Conservation (phyloP, 2,797 vertebrate genomes). For the Sciurus vulgaris region DNA sequence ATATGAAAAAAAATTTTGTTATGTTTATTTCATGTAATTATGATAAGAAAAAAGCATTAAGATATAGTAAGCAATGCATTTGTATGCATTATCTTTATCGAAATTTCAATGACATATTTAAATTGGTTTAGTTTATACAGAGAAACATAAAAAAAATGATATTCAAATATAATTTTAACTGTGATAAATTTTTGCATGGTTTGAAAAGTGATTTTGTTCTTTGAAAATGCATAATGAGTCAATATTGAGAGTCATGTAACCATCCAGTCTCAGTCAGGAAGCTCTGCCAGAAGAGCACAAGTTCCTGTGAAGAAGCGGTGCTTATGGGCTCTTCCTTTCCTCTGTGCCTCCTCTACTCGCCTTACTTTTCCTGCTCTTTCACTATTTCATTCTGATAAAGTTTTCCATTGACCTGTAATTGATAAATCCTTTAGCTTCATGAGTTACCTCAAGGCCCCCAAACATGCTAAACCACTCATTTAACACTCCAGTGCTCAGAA, state of each 20-base stretch:
- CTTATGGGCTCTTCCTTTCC: too few species aligned
- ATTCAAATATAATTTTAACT: constrained; percentile 45
- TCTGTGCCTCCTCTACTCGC: background rate
- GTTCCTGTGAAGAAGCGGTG: background rate
- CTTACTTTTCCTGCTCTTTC: background rate
- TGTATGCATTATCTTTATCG: background rate
- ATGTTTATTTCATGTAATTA: constrained; percentile 26
- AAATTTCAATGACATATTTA: constrained; percentile 54
- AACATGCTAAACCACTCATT: background rate
- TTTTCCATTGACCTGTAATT: background rate
- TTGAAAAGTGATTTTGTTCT: constrained; percentile 24
- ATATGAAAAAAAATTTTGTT: background rate
- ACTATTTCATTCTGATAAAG: background rate
- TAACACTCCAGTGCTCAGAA: background rate
- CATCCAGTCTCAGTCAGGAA: background rate
- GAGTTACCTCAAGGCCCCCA: background rate
- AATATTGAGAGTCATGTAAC: background rate
- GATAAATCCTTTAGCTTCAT: background rate
- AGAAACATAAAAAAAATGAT: background rate
- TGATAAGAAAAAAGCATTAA: constrained; percentile 15
- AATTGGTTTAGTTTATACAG: background rate
- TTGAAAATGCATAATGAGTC: background rate
- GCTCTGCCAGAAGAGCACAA: background rate
- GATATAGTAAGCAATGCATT: constrained; percentile 15
- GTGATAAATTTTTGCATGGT: constrained; percentile 23